These are phyloP conservation scores for Ctenochaetus hawaiiensis DNA, from an alignment of 2,797 vertebrate species.

Conservation along the genomic window DNA sequence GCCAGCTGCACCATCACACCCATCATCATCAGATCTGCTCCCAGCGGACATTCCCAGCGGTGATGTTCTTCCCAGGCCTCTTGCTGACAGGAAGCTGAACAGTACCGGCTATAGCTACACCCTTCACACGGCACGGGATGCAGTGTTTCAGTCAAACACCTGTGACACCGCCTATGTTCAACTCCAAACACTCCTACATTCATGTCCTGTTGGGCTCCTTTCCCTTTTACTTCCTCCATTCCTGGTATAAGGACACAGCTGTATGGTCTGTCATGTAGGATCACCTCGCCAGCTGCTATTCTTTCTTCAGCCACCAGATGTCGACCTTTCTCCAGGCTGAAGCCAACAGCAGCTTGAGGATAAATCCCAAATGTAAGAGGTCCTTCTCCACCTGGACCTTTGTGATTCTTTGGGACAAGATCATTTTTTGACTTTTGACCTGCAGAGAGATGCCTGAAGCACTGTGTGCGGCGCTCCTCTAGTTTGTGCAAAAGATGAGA, in stretches of 20 bases:
- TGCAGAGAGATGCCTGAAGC: constrained; percentile 83
- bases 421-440: constrained; percentile 42
- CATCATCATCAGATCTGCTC: constrained; percentile 83
- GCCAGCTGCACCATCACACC: constrained; percentile 92
- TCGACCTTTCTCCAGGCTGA: constrained; percentile 88
- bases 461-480: constrained; percentile 85
- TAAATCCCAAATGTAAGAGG: constrained; percentile 67
- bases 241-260: constrained; percentile 89
- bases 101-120: constrained; percentile 93
- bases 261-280: constrained; percentile 91
- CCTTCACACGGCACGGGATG: constrained; percentile 86
- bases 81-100: constrained; percentile 85
- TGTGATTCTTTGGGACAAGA: constrained; percentile 7
- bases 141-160: constrained; percentile 86
- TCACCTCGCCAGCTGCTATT: constrained; percentile 86
- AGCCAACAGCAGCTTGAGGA: constrained; percentile 79
- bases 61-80: constrained; percentile 92
- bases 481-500: constrained; percentile 89
- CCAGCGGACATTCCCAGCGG: constrained; percentile 88
- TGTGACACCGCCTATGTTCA: constrained; percentile 89
- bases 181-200: constrained; percentile 57
- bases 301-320: constrained; percentile 86
- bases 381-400: constrained; percentile 37
- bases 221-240: constrained; percentile 52
- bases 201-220: background rate